These are phyloP conservation scores for Sylvilagus bachmani DNA, from an alignment of 2,113 vertebrate species.

Conservation along the genomic window DNA sequence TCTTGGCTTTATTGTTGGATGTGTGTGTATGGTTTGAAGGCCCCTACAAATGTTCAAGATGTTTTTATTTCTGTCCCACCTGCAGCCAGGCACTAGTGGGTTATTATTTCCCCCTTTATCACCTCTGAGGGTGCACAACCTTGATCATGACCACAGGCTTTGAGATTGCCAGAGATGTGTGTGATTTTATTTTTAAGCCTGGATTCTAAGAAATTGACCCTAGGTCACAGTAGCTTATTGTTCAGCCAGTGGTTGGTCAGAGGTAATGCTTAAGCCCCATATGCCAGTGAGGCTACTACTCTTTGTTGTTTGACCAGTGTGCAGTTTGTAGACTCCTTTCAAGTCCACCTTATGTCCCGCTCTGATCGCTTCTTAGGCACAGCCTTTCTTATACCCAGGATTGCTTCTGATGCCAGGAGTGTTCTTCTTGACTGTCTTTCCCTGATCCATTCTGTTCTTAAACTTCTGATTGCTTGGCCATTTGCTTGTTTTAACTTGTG, in stretches of 20 bases:
- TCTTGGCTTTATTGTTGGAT: neutral
- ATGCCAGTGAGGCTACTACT: neutral
- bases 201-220: neutral
- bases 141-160: neutral
- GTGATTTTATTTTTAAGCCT: slow-evolving; percentile 55
- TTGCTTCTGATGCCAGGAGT: slow-evolving; percentile 5
- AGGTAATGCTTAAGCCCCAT: neutral
- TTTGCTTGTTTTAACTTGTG: slow-evolving; percentile 1
- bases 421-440: neutral
- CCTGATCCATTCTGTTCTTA: slow-evolving; percentile 42
- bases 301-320: slow-evolving; percentile 29
- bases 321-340: neutral
- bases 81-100: neutral
- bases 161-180: neutral
- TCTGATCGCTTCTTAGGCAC: neutral
- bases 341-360: neutral
- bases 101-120: neutral
- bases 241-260: neutral
- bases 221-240: slow-evolving; percentile 1
- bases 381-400: neutral
- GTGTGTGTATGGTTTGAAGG: neutral
- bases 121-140: neutral
- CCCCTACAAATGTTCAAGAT: slow-evolving; percentile 7
- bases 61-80: neutral
- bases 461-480: slow-evolving; percentile 12